phyloP scores from a whole-genome alignment of 2,888 invertebrate species.

The Sceliomorpha sp. region DNA sequence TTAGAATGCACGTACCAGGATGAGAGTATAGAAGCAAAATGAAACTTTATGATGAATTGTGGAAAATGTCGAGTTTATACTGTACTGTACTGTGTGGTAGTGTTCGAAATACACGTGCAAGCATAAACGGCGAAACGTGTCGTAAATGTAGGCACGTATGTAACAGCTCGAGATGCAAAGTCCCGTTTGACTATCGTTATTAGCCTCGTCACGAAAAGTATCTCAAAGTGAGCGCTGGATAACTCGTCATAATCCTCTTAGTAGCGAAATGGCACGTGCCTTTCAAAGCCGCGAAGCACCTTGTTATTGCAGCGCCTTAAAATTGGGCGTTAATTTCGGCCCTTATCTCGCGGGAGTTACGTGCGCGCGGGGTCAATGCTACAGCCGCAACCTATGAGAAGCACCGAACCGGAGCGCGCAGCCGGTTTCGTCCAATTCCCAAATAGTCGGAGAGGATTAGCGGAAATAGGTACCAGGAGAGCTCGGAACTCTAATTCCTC shows the following conservation, averaged over 20 bases:
- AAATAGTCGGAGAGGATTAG: conserved; percentile 57
- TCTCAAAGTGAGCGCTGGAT: neutral
- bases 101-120: no score
- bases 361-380: neutral
- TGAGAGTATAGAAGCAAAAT: no score
- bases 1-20: no score
- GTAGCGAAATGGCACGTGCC: conserved; percentile 8
- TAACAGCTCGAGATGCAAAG: no score
- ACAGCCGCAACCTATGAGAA: conserved; percentile 1
- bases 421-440: conserved; percentile 47
- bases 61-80: no score
- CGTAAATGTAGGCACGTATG: no score
- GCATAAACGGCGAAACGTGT: no score
- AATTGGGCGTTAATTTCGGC: conserved; percentile 49
- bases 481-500: conserved; percentile 56
- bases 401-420: conserved; percentile 31
- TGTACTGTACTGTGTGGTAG: no score
- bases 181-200: no score
- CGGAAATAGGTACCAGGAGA: conserved; percentile 45
- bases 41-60: no score
- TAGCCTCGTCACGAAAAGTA: no score
- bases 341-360: conserved; percentile 39
- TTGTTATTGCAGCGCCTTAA: conserved; percentile 59
- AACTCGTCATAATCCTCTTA: conserved; percentile 1
- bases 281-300: conserved; percentile 50